Evolutionary conservation across 2,113 vertebrate genomes (phyloP).

Genomic region (Copsychus sechellarum): DNA sequence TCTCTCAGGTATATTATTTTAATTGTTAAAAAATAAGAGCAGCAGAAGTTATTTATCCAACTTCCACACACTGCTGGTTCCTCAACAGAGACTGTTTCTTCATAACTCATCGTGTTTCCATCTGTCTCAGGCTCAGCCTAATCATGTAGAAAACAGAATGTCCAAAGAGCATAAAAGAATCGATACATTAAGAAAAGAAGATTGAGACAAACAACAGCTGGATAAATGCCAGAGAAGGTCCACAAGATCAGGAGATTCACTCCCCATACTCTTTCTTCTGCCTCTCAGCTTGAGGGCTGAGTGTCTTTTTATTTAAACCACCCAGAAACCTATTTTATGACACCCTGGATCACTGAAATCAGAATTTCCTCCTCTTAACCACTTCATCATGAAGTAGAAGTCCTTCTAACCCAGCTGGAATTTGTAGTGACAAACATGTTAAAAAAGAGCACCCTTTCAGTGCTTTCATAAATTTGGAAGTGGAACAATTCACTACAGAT

Average conservation of each 20-base stretch:
- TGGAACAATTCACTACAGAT: not conserved
- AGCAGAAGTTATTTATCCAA: not conserved
- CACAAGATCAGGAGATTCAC: not conserved
- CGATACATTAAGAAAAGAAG: not conserved
- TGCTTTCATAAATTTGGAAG: not conserved
- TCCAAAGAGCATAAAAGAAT: not conserved
- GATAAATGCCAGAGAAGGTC: not conserved
- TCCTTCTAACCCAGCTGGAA: not conserved
- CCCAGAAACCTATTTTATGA: not conserved
- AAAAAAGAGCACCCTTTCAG: not conserved
- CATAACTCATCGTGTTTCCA: not conserved
- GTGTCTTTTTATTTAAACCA: not conserved
- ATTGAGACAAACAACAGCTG: not conserved
- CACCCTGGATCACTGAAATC: not conserved
- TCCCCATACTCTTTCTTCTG: not conserved
- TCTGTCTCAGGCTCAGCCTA: constrained; percentile 12
- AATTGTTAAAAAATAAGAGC: not conserved
- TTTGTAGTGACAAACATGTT: not conserved
- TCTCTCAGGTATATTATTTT: not conserved
- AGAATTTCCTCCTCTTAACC: not conserved
- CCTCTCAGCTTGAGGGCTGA: not conserved
- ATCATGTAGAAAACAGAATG: not conserved
- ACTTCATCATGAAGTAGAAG: not conserved
- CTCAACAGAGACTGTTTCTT: not conserved
- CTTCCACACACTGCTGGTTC: not conserved